phyloP scores from a whole-genome alignment of 2,797 vertebrate species.

The Poeciliopsis turneri region DNA sequence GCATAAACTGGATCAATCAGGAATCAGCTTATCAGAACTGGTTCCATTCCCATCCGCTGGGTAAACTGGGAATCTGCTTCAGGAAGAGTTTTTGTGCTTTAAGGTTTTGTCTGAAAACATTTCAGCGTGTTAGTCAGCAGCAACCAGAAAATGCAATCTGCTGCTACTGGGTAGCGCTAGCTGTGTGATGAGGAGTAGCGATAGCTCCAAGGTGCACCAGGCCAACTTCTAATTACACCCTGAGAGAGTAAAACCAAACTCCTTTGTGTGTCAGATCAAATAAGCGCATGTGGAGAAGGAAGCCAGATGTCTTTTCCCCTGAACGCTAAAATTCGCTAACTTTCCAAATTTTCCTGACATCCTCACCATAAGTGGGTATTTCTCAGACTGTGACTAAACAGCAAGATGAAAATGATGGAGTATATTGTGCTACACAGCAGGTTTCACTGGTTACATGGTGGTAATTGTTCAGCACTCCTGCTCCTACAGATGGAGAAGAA shows the following conservation, averaged over 20 bases:
- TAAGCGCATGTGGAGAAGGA: constrained; percentile 23
- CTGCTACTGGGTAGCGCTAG: constrained; percentile 27
- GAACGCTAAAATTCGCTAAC: constrained; percentile 26
- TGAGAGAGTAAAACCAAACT: constrained; percentile 44
- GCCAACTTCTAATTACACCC: constrained; percentile 61
- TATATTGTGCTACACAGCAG: constrained; percentile 1
- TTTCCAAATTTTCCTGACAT: constrained; percentile 20
- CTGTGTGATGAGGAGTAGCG: constrained; percentile 29
- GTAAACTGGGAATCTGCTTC: constrained; percentile 37
- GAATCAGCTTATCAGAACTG: not conserved
- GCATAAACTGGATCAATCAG: not conserved
- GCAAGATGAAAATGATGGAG: not conserved
- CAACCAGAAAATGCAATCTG: constrained; percentile 8
- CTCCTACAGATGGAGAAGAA: not conserved
- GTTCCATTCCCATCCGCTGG: not conserved
- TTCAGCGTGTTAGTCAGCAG: constrained; percentile 44
- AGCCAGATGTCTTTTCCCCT: constrained; percentile 30
- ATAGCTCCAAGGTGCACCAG: constrained; percentile 36
- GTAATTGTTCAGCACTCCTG: not conserved
- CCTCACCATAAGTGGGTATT: constrained; percentile 7
- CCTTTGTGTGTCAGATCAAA: constrained; percentile 28
- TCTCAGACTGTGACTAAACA: constrained; percentile 1
- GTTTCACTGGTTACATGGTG: not conserved
- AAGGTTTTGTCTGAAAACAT: constrained; percentile 33
- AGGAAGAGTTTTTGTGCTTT: constrained; percentile 19